Percentiles rank a stretch among this genome's conserved stretches.
These are phyloP conservation scores for Hyperoodon ampullatus DNA, from an alignment of 2,113 vertebrate genomes.

Conservation along the genomic window DNA sequence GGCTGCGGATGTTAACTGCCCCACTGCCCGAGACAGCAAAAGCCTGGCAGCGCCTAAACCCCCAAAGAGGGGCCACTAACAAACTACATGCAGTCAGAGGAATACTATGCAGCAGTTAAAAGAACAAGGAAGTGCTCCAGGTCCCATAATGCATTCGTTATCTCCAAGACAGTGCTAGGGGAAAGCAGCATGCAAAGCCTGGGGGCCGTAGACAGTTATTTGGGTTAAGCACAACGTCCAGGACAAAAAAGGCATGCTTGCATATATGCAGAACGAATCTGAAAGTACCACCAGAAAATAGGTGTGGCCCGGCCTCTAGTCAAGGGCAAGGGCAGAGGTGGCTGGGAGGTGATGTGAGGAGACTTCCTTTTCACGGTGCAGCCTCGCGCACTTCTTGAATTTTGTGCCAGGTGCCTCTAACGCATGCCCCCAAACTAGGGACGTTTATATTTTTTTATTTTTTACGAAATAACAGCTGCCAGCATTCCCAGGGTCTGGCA, in stretches of 20 bases:
- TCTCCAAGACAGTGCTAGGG: accelerated
- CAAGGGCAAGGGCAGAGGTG: background rate
- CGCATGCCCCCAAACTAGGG: background rate
- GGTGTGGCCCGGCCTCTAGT: accelerated
- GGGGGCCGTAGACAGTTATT: accelerated
- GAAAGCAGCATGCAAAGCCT: background rate
- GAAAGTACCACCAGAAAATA: background rate
- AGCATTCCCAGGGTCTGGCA: background rate
- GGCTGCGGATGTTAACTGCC: background rate
- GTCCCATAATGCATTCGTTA: accelerated
- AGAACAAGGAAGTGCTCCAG: background rate
- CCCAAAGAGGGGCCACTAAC: background rate
- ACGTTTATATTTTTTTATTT: background rate
- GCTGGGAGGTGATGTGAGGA: background rate
- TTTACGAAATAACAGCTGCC: background rate
- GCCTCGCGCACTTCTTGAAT: background rate
- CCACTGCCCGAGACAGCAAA: background rate
- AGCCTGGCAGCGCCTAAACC: background rate
- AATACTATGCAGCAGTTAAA: background rate
- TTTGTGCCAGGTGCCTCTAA: background rate
- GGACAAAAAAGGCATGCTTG: background rate
- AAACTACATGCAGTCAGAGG: background rate
- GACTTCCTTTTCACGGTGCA: background rate
- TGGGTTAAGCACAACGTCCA: background rate
- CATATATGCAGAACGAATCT: background rate